Evolutionary conservation across 2,113 vertebrate genomes (phyloP).

Genomic region (Lathamus discolor): DNA sequence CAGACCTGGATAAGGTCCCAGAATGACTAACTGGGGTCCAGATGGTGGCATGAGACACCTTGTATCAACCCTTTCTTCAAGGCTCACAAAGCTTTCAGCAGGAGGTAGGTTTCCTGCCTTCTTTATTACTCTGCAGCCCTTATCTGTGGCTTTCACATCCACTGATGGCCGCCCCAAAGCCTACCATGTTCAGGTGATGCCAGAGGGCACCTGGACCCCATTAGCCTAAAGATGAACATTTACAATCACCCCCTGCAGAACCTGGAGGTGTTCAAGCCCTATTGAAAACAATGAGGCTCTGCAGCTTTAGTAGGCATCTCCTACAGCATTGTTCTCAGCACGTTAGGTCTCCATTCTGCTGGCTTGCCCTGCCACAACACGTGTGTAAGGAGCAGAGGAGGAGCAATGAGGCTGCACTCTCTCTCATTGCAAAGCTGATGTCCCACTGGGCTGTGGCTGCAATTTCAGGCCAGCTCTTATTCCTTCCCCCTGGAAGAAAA

Average conservation of each 20-base stretch:
- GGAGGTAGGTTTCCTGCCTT: neutral
- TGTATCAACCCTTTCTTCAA: neutral
- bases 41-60: neutral
- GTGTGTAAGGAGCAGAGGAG: neutral
- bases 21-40: neutral
- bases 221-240: neutral
- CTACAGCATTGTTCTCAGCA: neutral
- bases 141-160: neutral
- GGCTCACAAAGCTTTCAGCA: neutral
- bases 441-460: neutral
- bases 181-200: neutral
- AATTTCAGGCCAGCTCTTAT: neutral
- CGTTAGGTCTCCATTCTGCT: neutral
- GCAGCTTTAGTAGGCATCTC: neutral
- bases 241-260: neutral
- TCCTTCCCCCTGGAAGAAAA: neutral
- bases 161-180: neutral
- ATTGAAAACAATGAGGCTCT: neutral
- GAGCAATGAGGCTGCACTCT: too few relatives aligned
- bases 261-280: neutral
- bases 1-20: neutral
- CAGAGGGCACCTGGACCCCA: neutral
- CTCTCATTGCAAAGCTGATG: neutral
- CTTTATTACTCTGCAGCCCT: neutral
- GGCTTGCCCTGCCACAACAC: fast-evolving